Evolutionary conservation across 2,113 vertebrate species (phyloP).

Genomic region (Brachyistius frenatus): DNA sequence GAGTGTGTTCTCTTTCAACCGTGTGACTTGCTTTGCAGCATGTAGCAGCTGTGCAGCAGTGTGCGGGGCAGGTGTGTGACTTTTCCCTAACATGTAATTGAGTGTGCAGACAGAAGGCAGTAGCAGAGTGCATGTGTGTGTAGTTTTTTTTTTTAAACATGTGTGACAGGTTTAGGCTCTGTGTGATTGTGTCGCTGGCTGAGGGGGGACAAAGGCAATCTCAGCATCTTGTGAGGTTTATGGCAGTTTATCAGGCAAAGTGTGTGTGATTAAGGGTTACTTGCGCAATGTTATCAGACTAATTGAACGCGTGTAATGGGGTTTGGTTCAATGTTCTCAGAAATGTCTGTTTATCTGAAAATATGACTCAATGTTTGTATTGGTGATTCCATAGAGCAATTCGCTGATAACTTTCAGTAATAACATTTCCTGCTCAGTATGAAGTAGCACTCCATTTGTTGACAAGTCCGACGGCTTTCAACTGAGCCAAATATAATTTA

Average conservation of each 20-base stretch:
- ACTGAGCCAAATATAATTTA: too few relatives aligned
- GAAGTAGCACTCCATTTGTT: neutral
- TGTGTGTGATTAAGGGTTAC: neutral
- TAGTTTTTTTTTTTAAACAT: neutral
- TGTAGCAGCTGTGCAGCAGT: constrained; percentile 38
- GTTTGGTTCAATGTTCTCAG: neutral
- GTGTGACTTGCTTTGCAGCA: constrained; percentile 26
- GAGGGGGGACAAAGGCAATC: neutral
- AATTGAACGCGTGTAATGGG: neutral
- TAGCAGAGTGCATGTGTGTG: constrained; percentile 7
- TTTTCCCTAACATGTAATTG: constrained; percentile 28
- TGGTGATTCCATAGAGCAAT: neutral
- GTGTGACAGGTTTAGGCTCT: neutral
- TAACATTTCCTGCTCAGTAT: neutral
- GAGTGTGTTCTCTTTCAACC: constrained; percentile 52
- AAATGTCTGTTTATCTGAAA: neutral
- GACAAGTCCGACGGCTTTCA: neutral
- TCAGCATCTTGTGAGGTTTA: constrained; percentile 24
- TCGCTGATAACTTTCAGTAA: neutral
- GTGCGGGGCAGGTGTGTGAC: constrained; percentile 51
- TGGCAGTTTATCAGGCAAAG: constrained; percentile 6
- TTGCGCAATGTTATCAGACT: neutral
- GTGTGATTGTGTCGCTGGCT: neutral
- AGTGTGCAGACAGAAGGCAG: neutral
- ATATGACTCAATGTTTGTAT: neutral